Evolutionary conservation across 2,797 vertebrate genomes (phyloP).

Genomic region (Hirundo rustica): DNA sequence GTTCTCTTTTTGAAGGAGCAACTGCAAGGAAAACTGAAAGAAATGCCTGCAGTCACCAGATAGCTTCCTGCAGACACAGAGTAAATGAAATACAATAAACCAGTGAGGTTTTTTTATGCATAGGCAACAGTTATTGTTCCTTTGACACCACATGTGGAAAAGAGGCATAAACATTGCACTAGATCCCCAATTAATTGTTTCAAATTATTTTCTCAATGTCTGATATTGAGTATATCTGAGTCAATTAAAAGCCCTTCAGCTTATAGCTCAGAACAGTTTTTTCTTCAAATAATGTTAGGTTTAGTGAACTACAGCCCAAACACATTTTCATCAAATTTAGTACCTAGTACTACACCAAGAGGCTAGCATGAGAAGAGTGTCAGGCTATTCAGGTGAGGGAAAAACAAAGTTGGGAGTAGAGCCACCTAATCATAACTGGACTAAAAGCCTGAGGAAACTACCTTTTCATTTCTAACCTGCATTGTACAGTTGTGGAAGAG

Average conservation of each 20-base stretch:
- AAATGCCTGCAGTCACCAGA: neutral
- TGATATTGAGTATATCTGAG: neutral
- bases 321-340: neutral
- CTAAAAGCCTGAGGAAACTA: neutral
- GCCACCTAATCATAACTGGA: neutral
- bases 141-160: neutral
- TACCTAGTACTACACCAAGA: neutral
- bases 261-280: neutral
- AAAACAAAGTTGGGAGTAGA: neutral
- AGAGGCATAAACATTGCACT: neutral
- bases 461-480: neutral
- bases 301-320: neutral
- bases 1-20: neutral
- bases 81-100: neutral
- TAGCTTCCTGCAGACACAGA: neutral
- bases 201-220: neutral
- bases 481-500: neutral
- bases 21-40: neutral
- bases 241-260: neutral
- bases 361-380: neutral
- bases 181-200: neutral
- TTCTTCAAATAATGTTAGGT: neutral
- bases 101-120: neutral
- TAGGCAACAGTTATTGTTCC: neutral
- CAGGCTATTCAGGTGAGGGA: neutral